phyloP scores from a whole-genome alignment of 2,888 invertebrate species.

The Theretra japonica region DNA sequence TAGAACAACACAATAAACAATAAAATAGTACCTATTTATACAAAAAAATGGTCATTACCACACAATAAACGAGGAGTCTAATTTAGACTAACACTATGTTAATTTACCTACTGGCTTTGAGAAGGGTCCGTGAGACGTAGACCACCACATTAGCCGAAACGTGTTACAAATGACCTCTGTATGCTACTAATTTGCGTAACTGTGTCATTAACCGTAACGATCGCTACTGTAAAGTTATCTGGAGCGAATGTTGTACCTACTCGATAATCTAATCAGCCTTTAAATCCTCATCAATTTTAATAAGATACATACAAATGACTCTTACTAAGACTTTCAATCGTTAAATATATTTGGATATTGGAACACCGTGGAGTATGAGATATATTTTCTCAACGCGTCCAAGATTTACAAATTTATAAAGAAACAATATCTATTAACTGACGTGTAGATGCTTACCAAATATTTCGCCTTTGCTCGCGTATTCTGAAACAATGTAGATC shows the following conservation, averaged over 20 bases:
- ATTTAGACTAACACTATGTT: neutral
- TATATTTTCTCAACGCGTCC: too few relatives aligned
- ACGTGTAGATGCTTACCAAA: conserved; percentile 89
- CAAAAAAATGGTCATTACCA: neutral
- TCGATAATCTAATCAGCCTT: too few relatives aligned
- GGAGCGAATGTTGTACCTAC: conserved; percentile 1
- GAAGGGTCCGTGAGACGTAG: too few relatives aligned
- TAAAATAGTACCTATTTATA: neutral
- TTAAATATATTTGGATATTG: too few relatives aligned
- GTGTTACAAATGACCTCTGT: too few relatives aligned
- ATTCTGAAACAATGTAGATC: conserved; percentile 99
- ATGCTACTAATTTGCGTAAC: too few relatives aligned
- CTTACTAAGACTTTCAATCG: too few relatives aligned
- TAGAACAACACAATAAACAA: neutral
- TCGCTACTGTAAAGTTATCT: neutral
- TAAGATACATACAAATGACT: too few relatives aligned
- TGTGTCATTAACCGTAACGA: too few relatives aligned
- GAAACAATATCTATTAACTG: neutral
- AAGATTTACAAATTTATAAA: neutral
- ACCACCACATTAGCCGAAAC: too few relatives aligned
- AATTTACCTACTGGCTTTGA: neutral
- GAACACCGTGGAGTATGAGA: too few relatives aligned
- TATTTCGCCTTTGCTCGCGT: conserved; percentile 98
- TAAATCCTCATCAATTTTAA: too few relatives aligned
- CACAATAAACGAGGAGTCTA: neutral